phyloP scores from a whole-genome alignment of 2,888 invertebrate genomes.

The Caenorhabditis auriculariae region DNA sequence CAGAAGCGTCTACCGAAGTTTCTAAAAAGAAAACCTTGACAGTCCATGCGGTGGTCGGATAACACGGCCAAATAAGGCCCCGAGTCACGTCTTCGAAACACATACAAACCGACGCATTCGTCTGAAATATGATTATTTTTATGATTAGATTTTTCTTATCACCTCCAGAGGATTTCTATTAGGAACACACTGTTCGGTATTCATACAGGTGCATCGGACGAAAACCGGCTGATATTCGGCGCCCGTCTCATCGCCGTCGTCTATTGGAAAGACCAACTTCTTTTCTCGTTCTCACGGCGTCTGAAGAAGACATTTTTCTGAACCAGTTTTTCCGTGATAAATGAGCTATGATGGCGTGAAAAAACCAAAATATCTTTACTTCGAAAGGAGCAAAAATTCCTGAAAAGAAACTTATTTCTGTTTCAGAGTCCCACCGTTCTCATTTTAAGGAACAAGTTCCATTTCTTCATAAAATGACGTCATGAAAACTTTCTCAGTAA shows the following conservation, averaged over 20 bases:
- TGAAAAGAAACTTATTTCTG: too few relatives aligned
- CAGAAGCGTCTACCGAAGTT: neutral
- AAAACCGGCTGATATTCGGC: slow-evolving; percentile 59
- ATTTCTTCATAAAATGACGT: too few relatives aligned
- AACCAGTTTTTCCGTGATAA: neutral
- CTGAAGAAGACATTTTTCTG: neutral
- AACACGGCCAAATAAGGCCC: slow-evolving; percentile 63
- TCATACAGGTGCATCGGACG: slow-evolving; percentile 55
- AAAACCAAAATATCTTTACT: too few relatives aligned
- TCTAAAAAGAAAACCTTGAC: slow-evolving; percentile 43
- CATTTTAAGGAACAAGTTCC: too few relatives aligned
- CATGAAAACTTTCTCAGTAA: too few relatives aligned
- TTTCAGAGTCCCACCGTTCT: too few relatives aligned
- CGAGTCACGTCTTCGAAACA: slow-evolving; percentile 61
- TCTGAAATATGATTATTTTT: slow-evolving; percentile 20
- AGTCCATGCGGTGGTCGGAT: slow-evolving; percentile 56
- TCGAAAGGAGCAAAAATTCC: too few relatives aligned
- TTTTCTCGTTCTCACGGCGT: slow-evolving; percentile 1
- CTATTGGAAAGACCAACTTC: slow-evolving; percentile 32
- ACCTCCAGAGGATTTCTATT: slow-evolving; percentile 60
- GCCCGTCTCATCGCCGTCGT: slow-evolving; percentile 32
- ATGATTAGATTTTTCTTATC: neutral
- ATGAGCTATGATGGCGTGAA: neutral
- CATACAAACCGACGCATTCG: slow-evolving; percentile 58
- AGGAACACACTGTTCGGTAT: slow-evolving; percentile 59